Evolutionary conservation across 2,888 invertebrate species (phyloP).

Genomic region (Psylliodes chrysocephalus): DNA sequence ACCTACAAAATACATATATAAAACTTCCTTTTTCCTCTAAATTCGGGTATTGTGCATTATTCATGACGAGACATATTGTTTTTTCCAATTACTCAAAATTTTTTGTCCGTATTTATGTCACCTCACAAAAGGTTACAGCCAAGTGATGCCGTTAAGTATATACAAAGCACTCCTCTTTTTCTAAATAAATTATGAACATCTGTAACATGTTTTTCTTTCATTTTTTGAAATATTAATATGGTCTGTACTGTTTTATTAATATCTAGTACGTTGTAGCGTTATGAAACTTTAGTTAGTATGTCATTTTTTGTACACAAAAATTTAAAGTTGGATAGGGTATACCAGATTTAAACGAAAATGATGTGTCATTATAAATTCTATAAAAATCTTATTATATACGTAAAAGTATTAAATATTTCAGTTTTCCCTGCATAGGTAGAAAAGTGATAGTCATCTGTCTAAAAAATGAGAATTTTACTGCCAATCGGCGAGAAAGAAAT

Average conservation of each 20-base stretch:
- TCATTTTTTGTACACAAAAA: too few species aligned
- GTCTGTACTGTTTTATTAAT: conserved; percentile 5
- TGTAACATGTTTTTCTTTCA: conserved; percentile 9
- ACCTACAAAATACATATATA: conserved; percentile 24
- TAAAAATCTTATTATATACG: too few species aligned
- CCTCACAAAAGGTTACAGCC: conserved; percentile 25
- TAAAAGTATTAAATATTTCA: too few species aligned
- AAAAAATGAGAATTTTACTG: too few species aligned
- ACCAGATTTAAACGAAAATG: too few species aligned
- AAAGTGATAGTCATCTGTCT: too few species aligned
- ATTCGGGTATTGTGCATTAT: conserved; percentile 20
- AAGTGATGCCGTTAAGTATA: conserved; percentile 21
- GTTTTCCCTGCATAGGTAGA: too few species aligned
- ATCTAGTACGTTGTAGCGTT: too few species aligned
- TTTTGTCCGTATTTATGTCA: conserved; percentile 25
- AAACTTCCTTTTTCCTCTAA: conserved; percentile 23
- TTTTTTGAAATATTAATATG: conserved; percentile 11
- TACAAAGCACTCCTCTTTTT: conserved; percentile 17
- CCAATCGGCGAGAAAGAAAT: too few species aligned
- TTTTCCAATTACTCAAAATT: conserved; percentile 30
- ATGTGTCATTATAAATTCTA: too few species aligned
- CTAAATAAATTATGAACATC: conserved; percentile 29
- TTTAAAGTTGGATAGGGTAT: too few species aligned
- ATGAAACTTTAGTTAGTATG: too few species aligned
- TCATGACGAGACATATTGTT: conserved; percentile 29